A percentile compares a stretch with the other conserved stretches of the same genome.
These are phyloP conservation scores for Pithys albifrons DNA, from an alignment of 2,113 vertebrate species.

Conservation along the genomic window DNA sequence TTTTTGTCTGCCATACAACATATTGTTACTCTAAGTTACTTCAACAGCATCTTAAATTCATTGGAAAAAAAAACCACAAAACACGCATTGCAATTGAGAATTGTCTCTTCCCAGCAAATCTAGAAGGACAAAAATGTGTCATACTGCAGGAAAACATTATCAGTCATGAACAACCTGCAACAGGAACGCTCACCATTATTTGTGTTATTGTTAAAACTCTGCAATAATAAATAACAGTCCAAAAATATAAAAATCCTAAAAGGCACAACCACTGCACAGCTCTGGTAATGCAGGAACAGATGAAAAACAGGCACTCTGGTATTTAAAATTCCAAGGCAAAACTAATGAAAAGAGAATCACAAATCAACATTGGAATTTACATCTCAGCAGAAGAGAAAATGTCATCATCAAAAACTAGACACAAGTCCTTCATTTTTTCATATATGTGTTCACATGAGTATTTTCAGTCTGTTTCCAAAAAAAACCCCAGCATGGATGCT, in stretches of 20 bases:
- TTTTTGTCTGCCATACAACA: background rate
- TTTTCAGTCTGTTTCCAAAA: background rate
- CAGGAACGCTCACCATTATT: background rate
- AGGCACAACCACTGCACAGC: background rate
- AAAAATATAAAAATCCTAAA: background rate
- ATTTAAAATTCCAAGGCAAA: background rate
- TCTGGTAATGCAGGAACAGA: background rate
- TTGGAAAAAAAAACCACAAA: background rate
- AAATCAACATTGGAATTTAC: background rate
- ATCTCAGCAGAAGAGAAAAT: background rate
- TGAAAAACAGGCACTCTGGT: background rate
- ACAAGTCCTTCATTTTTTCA: background rate
- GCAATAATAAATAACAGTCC: background rate
- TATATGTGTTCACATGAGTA: background rate
- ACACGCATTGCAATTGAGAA: background rate
- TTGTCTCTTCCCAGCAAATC: background rate
- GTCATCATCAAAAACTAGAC: background rate
- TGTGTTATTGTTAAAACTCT: background rate
- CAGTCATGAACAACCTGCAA: background rate
- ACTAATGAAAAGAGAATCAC: background rate
- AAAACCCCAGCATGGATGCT: background rate
- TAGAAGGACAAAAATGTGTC: background rate
- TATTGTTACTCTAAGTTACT: background rate
- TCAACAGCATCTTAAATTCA: background rate
- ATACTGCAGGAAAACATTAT: background rate